Base-by-base conservation (phyloP, 2,797 vertebrate genomes). In the Acanthornis magna region DNA sequence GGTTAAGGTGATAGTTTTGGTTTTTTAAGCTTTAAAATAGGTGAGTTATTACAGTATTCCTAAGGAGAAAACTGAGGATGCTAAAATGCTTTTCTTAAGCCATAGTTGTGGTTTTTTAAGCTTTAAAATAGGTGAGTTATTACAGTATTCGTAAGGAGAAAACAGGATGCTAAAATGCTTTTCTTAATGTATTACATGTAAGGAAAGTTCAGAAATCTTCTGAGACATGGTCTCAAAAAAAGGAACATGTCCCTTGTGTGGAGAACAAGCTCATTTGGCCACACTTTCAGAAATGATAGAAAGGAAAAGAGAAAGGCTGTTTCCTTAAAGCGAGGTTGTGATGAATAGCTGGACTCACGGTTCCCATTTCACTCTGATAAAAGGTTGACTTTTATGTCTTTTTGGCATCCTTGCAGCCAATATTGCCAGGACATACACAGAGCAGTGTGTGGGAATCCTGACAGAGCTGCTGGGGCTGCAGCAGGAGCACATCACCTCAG, bases 401-500 rank as follows among this genome's bases (percentile, higher is more conserved):
- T 53, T 42, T 72, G 88, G 21, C 34, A 54, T 71, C 77, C 93
- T 45, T 85, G 25, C 92, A 99, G 99, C 99, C 75, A 98, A 97
- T 40, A 99, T 99, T 61, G 99, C 98, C 58, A 98, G 98, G 72
- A 99, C 98, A 2, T 99, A 99, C 96, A 99, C 98, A 8, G 98
- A 99, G 75, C 98, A 98, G 58, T 99, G 99, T 92, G 97, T 99
- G 66, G 97, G 97, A 80, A 99, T 99, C 83, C 98, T 99, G 40
- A 99, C 98, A 10, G 98, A 98, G 71, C 97, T 99, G 34, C 97
- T 99, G 27, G 98, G 98, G 1, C 98, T 99, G 38, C 99, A 98
- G 85, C 99, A 99, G 91, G 99, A 99, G 7, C 99, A 99, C 79
- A 98, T 99, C 96, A 99, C 99, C 10, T 99, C 99, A 89, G 99